Evolutionary conservation across 2,113 vertebrate genomes (phyloP), one percentile per base, ranked within the genome.

Genomic region (Leptobrachium ailaonicum): DNA sequence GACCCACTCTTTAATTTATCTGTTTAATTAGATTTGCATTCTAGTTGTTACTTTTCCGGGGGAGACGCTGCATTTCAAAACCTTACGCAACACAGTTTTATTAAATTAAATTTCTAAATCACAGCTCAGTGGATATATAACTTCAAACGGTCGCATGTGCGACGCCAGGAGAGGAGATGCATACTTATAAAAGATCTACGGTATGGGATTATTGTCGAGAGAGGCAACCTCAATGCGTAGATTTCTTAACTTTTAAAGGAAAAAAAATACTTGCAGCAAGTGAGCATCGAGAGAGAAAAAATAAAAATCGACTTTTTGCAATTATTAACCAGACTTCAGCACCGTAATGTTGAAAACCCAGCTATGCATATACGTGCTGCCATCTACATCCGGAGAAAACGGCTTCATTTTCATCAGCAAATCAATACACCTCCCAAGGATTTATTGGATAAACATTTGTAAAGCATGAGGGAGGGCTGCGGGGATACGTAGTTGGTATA

Each of bases 361-460:
- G 71, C 71, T 71, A 80, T 80, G 71, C 78, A 80, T 73, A 80
- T 72, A 62, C 77, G 66, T 66, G 62, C 67, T 80, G 62, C 78
- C 78, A 73, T 80, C 71, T 80, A 73, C 73, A 70, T 67, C 70
- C 56, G 64, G 78, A 73, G 78, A 80, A 80, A 80, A 80, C 67
- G 73, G 78, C 78, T 73, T 80, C 64, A 80, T 80, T 80, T 80
- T 80, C 77, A 73, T 72, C 56, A 47, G 56, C 62, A 80, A 32
- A 80, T 80, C 78, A 80, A 80, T 80, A 80, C 73, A 50, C 13
- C 78, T 80, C 78, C 78, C 56, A 71, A 80, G 78, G 71, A 80
- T 80, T 80, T 80, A 80, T 80, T n/a, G 78, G 78, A 73, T 80
- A 80, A 80, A 71, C 78, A 80, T 73, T 73, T 73, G 78, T 80